Evolutionary conservation across 2,797 vertebrate genomes (phyloP).

Genomic region (Thunnus albacares): DNA sequence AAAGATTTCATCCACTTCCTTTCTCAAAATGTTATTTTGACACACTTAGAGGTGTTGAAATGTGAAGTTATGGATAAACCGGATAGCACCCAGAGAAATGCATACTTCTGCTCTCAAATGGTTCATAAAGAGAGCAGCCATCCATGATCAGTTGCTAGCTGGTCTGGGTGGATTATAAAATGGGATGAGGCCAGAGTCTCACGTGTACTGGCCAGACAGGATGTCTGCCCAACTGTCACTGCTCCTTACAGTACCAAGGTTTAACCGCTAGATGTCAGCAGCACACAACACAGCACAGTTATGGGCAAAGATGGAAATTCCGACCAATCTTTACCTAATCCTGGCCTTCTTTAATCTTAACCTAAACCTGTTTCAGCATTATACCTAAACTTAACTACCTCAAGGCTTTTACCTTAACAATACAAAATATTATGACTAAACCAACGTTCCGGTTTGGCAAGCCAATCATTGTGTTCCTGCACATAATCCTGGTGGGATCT

Average conservation of each 20-base stretch:
- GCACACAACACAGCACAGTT: constrained; percentile 9
- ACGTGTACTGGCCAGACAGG: background rate
- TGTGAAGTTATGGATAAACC: no score
- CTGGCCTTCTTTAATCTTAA: background rate
- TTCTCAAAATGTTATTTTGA: no score
- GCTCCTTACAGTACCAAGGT: background rate
- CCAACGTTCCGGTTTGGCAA: background rate
- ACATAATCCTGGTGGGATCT: background rate
- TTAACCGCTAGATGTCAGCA: constrained; percentile 69
- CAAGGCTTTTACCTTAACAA: background rate
- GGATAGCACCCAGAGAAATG: no score
- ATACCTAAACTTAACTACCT: background rate
- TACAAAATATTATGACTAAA: background rate
- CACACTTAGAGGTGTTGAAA: no score
- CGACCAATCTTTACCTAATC: background rate
- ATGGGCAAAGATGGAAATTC: background rate
- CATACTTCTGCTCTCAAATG: background rate
- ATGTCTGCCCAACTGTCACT: background rate
- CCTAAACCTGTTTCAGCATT: background rate
- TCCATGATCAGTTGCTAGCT: background rate
- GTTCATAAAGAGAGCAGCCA: background rate
- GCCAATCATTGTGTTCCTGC: background rate
- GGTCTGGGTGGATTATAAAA: background rate
- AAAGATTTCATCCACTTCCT: no score
- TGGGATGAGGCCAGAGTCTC: background rate